Base-by-base conservation (phyloP, 37 sponge, comb jelly and placozoan genomes). In the Geodia barretti region DNA sequence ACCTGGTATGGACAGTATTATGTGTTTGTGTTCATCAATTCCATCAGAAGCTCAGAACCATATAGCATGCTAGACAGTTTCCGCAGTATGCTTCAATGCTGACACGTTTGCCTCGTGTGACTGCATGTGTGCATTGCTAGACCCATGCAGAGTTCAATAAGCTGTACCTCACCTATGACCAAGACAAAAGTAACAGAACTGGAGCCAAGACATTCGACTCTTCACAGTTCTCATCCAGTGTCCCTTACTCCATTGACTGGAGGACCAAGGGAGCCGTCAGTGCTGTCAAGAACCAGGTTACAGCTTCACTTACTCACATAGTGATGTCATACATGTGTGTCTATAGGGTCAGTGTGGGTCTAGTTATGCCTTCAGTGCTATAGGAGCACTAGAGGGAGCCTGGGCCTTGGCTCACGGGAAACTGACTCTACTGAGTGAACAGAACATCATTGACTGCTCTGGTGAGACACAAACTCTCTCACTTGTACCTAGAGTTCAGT, bases 351-450 rank as follows among this genome's bases (percentile, higher is more conserved):
- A 84, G 63, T 96, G 97, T 83, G 97, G 97, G 29, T 84, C 94
- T 25, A 95, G 97, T 68, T 96, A 93, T 93, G 91, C 97, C 24
- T 96, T 96, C 79, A 88, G 91, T 84, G 85, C 97, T 7, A 88
- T 88, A 28, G 97, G 91, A 21, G 79, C 91, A 30, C 87, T 96
- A 1, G 95, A 96, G 70, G 96, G 96, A 62, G 87, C 84, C 21
- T 80, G 73, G 24, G 65, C 82, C 34, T 41, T 83, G 35, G 79
- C 83, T 33, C 74, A 64, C 64, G 93, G 93, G 2, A 79, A 62
- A 9, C 77, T 83, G 74, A 73, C 78, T 0, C 72, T 79, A 24
- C 76, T 96, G 37, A 82, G 83, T 74, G 87, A 83, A 37, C 91
- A 91, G 41, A 81, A 91, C 54, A 64, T 91, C 24, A 83, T 91